Conservation (phyloP, 2,888 invertebrate species). For the Ischnus inquisitorius region DNA sequence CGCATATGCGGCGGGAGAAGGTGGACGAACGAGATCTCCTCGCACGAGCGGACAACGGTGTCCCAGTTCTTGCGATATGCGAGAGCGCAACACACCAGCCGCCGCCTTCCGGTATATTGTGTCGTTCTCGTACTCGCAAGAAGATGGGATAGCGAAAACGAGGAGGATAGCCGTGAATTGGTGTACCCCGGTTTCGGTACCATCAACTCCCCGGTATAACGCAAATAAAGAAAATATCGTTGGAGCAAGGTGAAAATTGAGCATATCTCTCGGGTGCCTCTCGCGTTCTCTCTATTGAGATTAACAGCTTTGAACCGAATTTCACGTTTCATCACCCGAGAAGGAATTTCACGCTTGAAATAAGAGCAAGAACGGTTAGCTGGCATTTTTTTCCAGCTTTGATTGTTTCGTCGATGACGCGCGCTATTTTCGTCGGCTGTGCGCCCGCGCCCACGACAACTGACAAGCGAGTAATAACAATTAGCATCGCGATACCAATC, state of each 20-base stretch:
- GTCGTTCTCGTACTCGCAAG: conserved; percentile 2
- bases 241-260: conserved; percentile 1
- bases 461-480: conserved; percentile 43
- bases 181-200: neutral
- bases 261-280: neutral
- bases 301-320: neutral
- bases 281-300: neutral
- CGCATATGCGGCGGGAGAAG: neutral
- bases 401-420: conserved; percentile 8
- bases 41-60: conserved; percentile 25
- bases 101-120: neutral
- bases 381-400: neutral
- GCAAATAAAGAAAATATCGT: conserved; percentile 22
- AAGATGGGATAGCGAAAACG: conserved; percentile 14
- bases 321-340: neutral
- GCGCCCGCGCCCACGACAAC: conserved; percentile 11
- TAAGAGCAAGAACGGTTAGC: neutral
- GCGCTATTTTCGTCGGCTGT: neutral
- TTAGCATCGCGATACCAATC: conserved; percentile 43
- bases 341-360: neutral
- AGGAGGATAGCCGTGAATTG: conserved; percentile 1
- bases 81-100: neutral
- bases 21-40: conserved; percentile 15
- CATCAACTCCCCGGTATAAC: neutral
- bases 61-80: conserved; percentile 40